Conservation (phyloP, 1,140 invertebrate genomes). For the Drosophila arawakana region DNA sequence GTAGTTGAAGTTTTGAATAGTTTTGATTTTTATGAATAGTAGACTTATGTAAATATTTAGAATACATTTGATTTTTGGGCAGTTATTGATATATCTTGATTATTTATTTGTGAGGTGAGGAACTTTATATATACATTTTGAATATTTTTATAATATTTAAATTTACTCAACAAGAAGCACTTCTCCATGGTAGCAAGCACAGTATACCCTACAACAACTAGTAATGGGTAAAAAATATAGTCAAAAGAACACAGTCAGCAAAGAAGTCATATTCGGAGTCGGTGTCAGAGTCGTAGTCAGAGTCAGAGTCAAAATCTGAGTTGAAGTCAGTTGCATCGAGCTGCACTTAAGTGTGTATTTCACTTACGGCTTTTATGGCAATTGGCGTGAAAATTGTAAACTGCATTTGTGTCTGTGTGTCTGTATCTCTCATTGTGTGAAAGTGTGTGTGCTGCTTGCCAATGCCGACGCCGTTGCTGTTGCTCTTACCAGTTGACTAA, state of each 20-base stretch:
- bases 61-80: too few species aligned
- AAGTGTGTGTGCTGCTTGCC: conserved; percentile 1
- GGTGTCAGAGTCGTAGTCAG: not conserved
- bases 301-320: conserved; percentile 2
- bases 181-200: too few species aligned
- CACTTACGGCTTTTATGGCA: conserved; percentile 81
- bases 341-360: conserved; percentile 79
- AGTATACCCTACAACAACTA: too few species aligned
- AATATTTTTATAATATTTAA: too few species aligned
- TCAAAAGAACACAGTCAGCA: not conserved
- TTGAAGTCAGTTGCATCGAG: conserved; percentile 31
- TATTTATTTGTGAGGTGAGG: too few species aligned
- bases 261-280: not conserved
- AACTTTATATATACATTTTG: too few species aligned
- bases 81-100: too few species aligned
- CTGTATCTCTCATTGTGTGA: not conserved
- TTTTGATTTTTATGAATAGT: too few species aligned
- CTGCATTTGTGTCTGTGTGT: conserved; percentile 61
- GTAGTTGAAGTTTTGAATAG: too few species aligned
- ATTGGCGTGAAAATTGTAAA: conserved; percentile 82
- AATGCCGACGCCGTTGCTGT: conserved; percentile 24
- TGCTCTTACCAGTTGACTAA: conserved; percentile 68
- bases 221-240: not conserved
- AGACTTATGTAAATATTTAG: too few species aligned
- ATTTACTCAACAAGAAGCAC: too few species aligned